Conservation (phyloP, 30 jellyfish, hydroid and myxozoan genomes). For the Catostylus mosaicus region DNA sequence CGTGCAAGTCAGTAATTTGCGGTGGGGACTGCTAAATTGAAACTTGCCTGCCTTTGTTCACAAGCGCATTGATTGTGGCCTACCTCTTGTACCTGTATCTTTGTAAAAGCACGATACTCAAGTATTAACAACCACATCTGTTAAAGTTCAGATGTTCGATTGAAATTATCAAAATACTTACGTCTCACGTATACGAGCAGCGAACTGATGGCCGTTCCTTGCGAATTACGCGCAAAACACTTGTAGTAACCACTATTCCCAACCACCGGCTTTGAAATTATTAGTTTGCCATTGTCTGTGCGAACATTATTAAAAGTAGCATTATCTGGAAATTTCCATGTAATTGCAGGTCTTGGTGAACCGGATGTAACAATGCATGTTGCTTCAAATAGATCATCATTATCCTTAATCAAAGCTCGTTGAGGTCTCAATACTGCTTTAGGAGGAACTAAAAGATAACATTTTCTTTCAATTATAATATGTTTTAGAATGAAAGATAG, state of each 20-base stretch:
- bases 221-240: not conserved
- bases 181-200: too few relatives aligned
- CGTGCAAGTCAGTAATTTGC: too few relatives aligned
- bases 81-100: too few relatives aligned
- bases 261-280: not conserved
- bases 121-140: too few relatives aligned
- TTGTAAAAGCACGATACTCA: too few relatives aligned
- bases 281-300: not conserved
- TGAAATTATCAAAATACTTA: too few relatives aligned
- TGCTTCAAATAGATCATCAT: not conserved
- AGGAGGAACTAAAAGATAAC: not conserved
- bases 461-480: not conserved
- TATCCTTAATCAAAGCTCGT: not conserved
- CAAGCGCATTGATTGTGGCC: too few relatives aligned
- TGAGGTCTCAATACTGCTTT: not conserved
- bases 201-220: too few relatives aligned
- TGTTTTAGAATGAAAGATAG: too few relatives aligned
- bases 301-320: not conserved
- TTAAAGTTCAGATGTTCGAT: too few relatives aligned
- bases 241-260: not conserved
- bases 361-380: constrained; percentile 4
- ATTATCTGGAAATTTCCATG: not conserved
- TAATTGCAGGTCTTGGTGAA: not conserved
- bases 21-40: too few relatives aligned
- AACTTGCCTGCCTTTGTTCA: too few relatives aligned